Evolutionary conservation across 2,797 vertebrate genomes (phyloP).

Genomic region (Syngnathus rostellatus): DNA sequence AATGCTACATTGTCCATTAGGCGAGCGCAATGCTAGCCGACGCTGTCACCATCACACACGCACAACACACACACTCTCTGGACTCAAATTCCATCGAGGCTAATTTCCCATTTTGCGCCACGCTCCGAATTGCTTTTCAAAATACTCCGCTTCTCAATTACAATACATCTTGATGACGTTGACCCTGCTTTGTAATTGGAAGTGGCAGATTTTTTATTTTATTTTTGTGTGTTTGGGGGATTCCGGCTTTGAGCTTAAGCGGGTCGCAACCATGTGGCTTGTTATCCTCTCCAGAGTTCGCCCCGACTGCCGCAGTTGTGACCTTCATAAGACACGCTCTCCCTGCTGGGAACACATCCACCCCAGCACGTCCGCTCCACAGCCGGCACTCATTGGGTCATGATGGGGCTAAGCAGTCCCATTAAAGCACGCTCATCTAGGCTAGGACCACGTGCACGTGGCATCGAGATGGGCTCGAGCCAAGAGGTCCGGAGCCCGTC

Average conservation of each 20-base stretch:
- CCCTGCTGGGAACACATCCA: conserved; percentile 69
- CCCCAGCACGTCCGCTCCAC: conserved; percentile 65
- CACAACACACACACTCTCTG: conserved; percentile 58
- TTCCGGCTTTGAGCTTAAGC: conserved; percentile 47
- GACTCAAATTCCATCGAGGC: conserved; percentile 63
- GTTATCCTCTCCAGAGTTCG: conserved; percentile 70
- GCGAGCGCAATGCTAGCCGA: conserved; percentile 72
- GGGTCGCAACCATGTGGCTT: conserved; percentile 53
- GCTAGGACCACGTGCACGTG: conserved; percentile 66
- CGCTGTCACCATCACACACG: conserved; percentile 48
- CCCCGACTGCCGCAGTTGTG: conserved; percentile 70
- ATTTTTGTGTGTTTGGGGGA: conserved; percentile 13
- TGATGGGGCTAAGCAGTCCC: conserved; percentile 76
- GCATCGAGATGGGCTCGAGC: conserved; percentile 59
- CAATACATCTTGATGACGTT: conserved; percentile 26
- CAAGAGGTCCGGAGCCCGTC: conserved; percentile 50
- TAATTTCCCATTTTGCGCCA: conserved; percentile 13
- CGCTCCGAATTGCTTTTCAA: neutral
- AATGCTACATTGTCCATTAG: conserved; percentile 78
- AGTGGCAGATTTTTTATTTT: conserved; percentile 14
- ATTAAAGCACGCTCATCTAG: conserved; percentile 74
- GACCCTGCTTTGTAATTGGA: conserved; percentile 45
- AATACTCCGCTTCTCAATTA: conserved; percentile 1
- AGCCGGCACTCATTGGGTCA: conserved; percentile 73
- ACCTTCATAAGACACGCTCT: conserved; percentile 72